These are phyloP conservation scores for Magallana nippona DNA, from an alignment of 2,888 invertebrate species.

Conservation along the genomic window DNA sequence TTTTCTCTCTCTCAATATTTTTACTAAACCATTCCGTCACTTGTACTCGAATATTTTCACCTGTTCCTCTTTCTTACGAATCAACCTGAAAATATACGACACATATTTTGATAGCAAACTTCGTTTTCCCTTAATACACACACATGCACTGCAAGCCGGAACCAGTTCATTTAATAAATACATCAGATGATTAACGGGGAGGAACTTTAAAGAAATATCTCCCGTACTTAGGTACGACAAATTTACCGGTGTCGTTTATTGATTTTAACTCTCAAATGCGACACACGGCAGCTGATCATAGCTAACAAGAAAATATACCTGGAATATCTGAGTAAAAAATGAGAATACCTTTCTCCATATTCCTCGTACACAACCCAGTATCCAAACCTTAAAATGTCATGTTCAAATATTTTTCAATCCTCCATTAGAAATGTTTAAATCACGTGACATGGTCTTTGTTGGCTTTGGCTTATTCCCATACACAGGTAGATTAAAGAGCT, in stretches of 20 bases:
- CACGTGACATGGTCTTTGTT: conserved; percentile 27
- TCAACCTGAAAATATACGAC: conserved; percentile 25
- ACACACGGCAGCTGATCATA: neutral
- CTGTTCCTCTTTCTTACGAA: neutral
- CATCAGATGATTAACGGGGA: conserved; percentile 31
- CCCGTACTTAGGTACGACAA: conserved; percentile 28
- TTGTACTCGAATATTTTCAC: neutral
- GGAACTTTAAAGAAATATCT: conserved; percentile 35
- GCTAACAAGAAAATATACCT: neutral
- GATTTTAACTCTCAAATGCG: conserved; percentile 29
- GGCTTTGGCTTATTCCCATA: conserved; percentile 35
- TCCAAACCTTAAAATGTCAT: conserved; percentile 29
- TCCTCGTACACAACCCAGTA: conserved; percentile 2
- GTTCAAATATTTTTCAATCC: conserved; percentile 35
- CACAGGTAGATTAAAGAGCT: conserved; percentile 50
- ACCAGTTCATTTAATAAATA: conserved; percentile 35
- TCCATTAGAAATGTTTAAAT: conserved; percentile 35
- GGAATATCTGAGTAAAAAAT: neutral
- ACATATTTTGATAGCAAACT: neutral
- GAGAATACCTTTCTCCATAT: conserved; percentile 33
- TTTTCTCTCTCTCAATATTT: conserved; percentile 2
- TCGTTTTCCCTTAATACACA: conserved; percentile 24
- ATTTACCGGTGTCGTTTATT: conserved; percentile 20
- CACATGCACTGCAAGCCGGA: conserved; percentile 32
- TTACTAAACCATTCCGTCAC: conserved; percentile 13